Conservation (phyloP, 2,113 vertebrate species). For the Struthio camelus region DNA sequence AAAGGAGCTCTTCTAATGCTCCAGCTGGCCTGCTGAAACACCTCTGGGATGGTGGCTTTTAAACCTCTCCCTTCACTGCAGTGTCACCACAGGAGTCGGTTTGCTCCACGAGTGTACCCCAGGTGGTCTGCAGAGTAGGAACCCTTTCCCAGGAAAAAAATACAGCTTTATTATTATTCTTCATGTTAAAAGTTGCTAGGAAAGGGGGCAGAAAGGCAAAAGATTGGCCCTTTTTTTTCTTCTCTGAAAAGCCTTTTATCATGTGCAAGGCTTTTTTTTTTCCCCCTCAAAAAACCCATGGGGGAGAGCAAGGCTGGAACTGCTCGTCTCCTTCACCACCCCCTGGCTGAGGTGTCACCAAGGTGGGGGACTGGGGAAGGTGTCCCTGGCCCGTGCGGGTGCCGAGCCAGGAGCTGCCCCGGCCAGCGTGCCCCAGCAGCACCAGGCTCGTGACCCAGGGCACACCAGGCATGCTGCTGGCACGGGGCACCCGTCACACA, state of each 20-base stretch:
- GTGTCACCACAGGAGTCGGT: rapidly evolving
- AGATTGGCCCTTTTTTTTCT: too few species aligned
- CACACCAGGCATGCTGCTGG: too few species aligned
- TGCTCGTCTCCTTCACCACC: neutral
- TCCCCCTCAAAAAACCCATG: too few species aligned
- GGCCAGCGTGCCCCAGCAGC: too few species aligned
- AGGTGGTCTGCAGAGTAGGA: neutral
- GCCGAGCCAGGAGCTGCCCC: neutral
- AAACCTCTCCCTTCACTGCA: neutral
- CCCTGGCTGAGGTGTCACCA: neutral
- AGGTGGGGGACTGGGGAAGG: neutral
- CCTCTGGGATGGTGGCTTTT: neutral
- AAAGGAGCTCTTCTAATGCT: neutral
- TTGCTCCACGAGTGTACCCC: neutral
- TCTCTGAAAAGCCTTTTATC: too few species aligned
- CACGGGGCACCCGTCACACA: too few species aligned
- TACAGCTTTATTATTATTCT: too few species aligned
- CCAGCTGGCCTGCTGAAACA: neutral
- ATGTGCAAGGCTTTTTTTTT: too few species aligned
- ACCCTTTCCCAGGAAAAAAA: neutral
- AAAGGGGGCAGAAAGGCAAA: too few species aligned
- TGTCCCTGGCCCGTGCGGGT: neutral
- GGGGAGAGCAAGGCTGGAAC: neutral
- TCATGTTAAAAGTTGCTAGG: too few species aligned
- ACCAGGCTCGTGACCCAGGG: too few species aligned